Evolutionary conservation across 2,797 vertebrate species (phyloP).

Genomic region (Megaceryle alcyon): DNA sequence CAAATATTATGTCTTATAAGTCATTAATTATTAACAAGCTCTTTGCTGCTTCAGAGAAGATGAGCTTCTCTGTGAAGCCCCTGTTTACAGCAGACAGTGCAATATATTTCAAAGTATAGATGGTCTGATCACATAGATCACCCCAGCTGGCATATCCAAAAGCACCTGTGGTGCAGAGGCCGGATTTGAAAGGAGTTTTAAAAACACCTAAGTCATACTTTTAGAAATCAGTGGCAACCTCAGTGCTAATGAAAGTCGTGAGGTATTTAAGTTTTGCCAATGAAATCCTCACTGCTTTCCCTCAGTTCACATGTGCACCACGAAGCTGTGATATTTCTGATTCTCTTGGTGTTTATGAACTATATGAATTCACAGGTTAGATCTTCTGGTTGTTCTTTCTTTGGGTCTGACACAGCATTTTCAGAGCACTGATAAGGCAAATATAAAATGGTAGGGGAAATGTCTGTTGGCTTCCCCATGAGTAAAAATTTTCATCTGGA

Average conservation of each 20-base stretch:
- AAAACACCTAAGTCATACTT: not conserved
- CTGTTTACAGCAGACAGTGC: not conserved
- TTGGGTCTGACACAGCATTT: not conserved
- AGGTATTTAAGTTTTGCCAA: not conserved
- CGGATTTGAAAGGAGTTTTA: not conserved
- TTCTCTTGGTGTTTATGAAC: not conserved
- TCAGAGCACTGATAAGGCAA: not conserved
- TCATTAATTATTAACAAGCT: not conserved
- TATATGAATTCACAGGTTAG: not conserved
- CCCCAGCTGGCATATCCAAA: not conserved
- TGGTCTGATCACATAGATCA: not conserved
- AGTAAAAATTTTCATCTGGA: not conserved
- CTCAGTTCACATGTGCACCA: not conserved
- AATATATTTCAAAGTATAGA: not conserved
- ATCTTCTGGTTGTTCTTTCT: not conserved
- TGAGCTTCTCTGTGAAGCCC: not conserved
- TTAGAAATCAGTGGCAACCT: not conserved
- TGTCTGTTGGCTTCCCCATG: not conserved
- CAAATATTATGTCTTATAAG: not conserved
- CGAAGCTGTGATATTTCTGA: not conserved
- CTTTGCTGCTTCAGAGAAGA: not conserved
- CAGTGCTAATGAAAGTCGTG: not conserved
- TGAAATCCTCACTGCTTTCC: not conserved
- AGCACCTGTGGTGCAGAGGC: not conserved
- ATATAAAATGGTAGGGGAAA: accelerated